Evolutionary conservation across 2,888 invertebrate species (phyloP), one percentile per base, ranked within the genome.

Genomic region (Alsophila aescularia): DNA sequence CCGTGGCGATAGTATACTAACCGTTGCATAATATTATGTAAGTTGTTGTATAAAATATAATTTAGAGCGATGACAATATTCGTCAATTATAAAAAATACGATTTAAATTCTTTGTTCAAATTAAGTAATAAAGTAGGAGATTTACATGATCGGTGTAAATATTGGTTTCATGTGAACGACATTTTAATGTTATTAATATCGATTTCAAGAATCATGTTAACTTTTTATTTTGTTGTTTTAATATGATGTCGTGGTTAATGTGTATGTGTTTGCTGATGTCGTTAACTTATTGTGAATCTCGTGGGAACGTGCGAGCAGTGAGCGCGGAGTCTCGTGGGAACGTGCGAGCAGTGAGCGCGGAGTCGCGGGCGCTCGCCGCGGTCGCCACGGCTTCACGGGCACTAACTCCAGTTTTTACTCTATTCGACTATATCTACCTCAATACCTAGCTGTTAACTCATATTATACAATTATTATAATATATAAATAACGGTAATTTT

Each of bases 11-110:
- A 71, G 75, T 73, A 60, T 58, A 68, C 32, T 53, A 47, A 54
- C 55, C 68, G 59, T 77, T 74, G 73, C 66, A 70, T 74, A 61
- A 71, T 66, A 62, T 41, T 60, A 57, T 72, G 67, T 79, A 79
- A 77, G 72, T 74, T 72, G 69, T 68, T 73, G 70, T 80, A 69
- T 77, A 76, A 76, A 68, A 70, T 72, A 70, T 72, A 72, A 66
- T 72, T 79, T 81, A 83, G 72, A 76, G 75, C 75, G 75, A 83
- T 82, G 86, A 85, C 85, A 87, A 86, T 87, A 86, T 82, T 74
- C 73, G 87, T 87, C 87, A 87, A 86, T 87, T 87, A 86, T 73
- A 7, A 79, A 78, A 75, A 76, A 77, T 78, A 80, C 81, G 82
- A 77, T 76, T 81, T 61, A 60, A 56, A 53, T 61, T 77, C 75